Evolutionary conservation across 1,140 invertebrate species (phyloP).

Genomic region (Euwallacea similis): DNA sequence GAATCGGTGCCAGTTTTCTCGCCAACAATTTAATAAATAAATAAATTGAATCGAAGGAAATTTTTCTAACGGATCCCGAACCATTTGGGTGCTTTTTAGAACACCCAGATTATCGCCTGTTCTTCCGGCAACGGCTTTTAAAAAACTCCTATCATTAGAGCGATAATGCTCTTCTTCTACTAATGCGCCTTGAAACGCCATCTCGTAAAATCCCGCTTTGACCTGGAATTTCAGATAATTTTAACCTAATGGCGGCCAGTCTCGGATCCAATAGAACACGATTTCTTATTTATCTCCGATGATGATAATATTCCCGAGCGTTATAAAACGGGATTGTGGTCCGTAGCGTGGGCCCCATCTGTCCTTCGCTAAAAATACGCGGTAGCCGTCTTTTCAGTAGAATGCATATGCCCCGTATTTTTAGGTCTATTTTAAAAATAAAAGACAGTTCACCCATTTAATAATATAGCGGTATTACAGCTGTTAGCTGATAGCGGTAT

Average conservation of each 20-base stretch:
- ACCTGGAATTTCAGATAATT: background rate
- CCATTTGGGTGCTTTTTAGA: too few relatives aligned
- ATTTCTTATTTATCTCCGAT: background rate
- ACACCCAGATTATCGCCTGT: too few relatives aligned
- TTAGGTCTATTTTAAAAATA: slow-evolving; percentile 28
- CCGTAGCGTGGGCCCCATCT: slow-evolving; percentile 20
- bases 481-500: slow-evolving; percentile 18
- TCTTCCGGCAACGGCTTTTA: too few relatives aligned
- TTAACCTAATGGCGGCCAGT: background rate
- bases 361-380: slow-evolving; percentile 23
- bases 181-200: background rate
- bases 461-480: slow-evolving; percentile 25
- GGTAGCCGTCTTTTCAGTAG: slow-evolving; percentile 20
- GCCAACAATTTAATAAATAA: too few relatives aligned
- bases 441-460: slow-evolving; percentile 27
- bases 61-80: too few relatives aligned
- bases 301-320: slow-evolving; percentile 2
- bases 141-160: background rate
- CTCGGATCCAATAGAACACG: background rate
- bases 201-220: background rate
- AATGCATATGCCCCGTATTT: slow-evolving; percentile 25
- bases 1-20: too few relatives aligned
- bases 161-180: background rate
- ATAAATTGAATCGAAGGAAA: too few relatives aligned
- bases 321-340: slow-evolving; percentile 27